Percentiles rank a stretch among this genome's conserved stretches.
Conservation (phyloP, 1,140 invertebrate species). For the Harlomillsia oculata region DNA sequence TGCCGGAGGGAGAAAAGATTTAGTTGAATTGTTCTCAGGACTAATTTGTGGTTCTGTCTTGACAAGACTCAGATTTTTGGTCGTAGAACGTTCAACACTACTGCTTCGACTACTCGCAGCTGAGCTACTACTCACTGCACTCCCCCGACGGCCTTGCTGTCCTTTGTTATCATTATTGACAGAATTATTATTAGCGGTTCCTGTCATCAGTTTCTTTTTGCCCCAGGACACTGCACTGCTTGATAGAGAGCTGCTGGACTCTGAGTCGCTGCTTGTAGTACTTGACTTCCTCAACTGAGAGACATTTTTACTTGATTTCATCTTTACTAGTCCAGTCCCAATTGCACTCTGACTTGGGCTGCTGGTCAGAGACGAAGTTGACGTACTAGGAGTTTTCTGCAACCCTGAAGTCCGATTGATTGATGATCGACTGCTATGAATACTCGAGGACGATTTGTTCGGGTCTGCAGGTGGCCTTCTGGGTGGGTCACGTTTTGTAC, state of each 20-base stretch:
- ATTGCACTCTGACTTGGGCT: background rate
- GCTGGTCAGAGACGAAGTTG: conserved; percentile 9
- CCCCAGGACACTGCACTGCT: background rate
- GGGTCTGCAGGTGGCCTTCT: conserved; percentile 33
- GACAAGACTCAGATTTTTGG: background rate
- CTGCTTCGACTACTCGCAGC: conserved; percentile 32
- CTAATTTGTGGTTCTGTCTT: background rate
- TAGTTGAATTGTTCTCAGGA: background rate
- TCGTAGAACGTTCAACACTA: conserved; percentile 16
- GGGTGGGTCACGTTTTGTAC: conserved; percentile 15
- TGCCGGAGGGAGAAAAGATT: background rate
- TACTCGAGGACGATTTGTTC: conserved; percentile 22
- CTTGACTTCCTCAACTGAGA: conserved; percentile 23
- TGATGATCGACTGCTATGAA: conserved; percentile 20
- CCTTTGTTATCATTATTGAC: conserved; percentile 4
- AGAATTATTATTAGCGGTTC: conserved; percentile 17
- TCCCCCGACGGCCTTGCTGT: conserved; percentile 25
- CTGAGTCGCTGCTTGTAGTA: conserved; percentile 27
- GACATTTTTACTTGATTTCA: conserved; percentile 28
- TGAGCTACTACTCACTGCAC: conserved; percentile 23
- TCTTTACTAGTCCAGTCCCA: conserved; percentile 15
- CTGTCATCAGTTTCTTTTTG: conserved; percentile 11
- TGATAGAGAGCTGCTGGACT: conserved; percentile 19
- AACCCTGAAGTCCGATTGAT: conserved; percentile 19
- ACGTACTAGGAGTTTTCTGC: conserved; percentile 3